Evolutionary conservation across 1,140 invertebrate species (phyloP).

Genomic region (Oedothorax gibbosus): DNA sequence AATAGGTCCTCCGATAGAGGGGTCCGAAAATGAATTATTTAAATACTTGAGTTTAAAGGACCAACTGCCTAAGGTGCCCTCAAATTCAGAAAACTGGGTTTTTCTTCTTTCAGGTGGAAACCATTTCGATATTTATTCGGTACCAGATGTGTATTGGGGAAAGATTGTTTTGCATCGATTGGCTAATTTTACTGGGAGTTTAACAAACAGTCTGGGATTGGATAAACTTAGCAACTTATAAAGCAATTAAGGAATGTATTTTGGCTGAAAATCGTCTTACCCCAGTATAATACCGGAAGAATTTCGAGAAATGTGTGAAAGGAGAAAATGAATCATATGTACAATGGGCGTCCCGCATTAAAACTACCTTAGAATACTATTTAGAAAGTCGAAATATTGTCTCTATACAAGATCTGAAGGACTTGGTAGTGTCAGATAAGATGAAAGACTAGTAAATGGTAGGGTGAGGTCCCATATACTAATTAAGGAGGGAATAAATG

Average conservation of each 20-base stretch:
- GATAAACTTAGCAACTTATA: not conserved
- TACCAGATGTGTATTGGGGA: not conserved
- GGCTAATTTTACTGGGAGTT: not conserved
- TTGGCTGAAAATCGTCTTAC: not conserved
- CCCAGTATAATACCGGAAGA: not conserved
- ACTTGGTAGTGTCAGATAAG: not conserved
- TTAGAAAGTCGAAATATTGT: not conserved
- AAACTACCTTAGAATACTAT: not conserved
- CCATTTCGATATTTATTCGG: not conserved
- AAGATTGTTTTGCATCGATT: not conserved
- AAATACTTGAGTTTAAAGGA: not conserved
- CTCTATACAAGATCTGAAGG: not conserved
- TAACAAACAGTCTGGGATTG: not conserved
- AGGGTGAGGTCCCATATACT: not conserved
- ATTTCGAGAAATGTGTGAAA: not conserved
- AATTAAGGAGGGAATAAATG: no score
- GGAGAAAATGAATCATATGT: not conserved
- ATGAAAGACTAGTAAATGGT: not conserved
- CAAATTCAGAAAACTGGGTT: not conserved
- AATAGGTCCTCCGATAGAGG: not conserved
- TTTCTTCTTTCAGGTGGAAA: not conserved
- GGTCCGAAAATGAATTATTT: not conserved
- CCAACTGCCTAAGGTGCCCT: not conserved
- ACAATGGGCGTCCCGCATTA: not conserved
- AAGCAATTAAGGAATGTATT: not conserved